Base-by-base conservation (phyloP, 2,888 invertebrate genomes). In the Ornithoptera priamus region DNA sequence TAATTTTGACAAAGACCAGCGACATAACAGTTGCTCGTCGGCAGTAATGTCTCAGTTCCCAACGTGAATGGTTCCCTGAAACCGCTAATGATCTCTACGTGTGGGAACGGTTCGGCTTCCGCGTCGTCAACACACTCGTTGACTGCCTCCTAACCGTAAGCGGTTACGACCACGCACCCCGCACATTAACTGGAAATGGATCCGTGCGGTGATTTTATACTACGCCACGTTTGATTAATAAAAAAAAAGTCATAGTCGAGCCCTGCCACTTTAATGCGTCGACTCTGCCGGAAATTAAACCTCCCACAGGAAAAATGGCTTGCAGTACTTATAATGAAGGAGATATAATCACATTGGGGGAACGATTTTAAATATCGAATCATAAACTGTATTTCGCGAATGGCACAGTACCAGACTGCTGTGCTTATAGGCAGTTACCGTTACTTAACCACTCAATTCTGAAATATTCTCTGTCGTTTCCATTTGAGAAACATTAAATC, bases 41-140 rank as follows among this genome's bases (percentile, higher is more conserved):
- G 79, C 81, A 79, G 81, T 84, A 83, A 81, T 81, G 74, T 73
- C 72, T 72, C 61, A 68, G 82, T 87, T 88, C 89, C 83, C 89
- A 88, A 81, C 82, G 80, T 74, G 76, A 72, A 76, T 72, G 65
- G 53, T 73, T 84, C 88, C 86, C 81, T 81, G 83, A 83, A 90
- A 88, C 84, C 80, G 80, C 84, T 89, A 89, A 89, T 87, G 88
- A 85, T 81, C 80, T 5, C 75, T 83, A 80, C 82, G 84, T 85
- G 86, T 88, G 89, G 85, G 85, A 86, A 86, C 77, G 74, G 71
- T 75, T 73, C 70, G 69, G 76, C 83, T 88, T 89, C 89, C 88
- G 87, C 79, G 80, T 86, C 77, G 72, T 60, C 56, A 18, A 46
- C 53, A 22, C 58, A 61, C 42, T 20, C 46, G 42, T 42, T n/a